Evolutionary conservation across 2,797 vertebrate species (phyloP), one percentile per base, ranked within the genome.

Genomic region (Pterois miles): DNA sequence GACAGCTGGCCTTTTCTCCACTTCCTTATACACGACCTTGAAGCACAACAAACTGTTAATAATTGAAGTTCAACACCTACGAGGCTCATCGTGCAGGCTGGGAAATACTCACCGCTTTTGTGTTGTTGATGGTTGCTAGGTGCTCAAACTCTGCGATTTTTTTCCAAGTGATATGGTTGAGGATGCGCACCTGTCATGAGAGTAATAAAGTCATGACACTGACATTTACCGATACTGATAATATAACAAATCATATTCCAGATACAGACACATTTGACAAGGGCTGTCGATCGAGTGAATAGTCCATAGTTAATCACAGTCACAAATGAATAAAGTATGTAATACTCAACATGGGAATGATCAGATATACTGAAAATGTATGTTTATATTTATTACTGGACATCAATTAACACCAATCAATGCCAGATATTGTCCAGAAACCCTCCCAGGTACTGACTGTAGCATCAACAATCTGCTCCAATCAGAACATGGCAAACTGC

Each of bases 141-240:
- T 99, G 98, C 34, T 96, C 96, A 18, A 99, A 96, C 82, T 98
- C 97, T 0, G 92, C 75, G 20, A 99, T 94, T 91, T 96, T 96
- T 92, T 96, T 98, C 98, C 98, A 99, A 0, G 98, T 99, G 67
- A 99, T 96, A 0, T 99, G 98, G 90, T 99, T 99, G 53, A 99
- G 93, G 75, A 99, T 94, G 14, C 97, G 96, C 52, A 99, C 97
- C 98, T 99, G 74, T 59, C 12, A 67, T 34, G 33, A 74, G 31
- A 20, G 29, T 11, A 59, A 50, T 13, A 54, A 34, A 23, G 27
- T 72, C 2, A 53, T 22, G 52, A 76, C 1, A 59, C 31, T 72
- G 27, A 56, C 9, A 60, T 56, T 72, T 18, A 54, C 4, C 3
- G 52, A 40, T 48, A 58, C 13, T 57, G 11, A 67, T 2, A 57